Conservation (phyloP, 2,797 vertebrate genomes). For the Morus bassanus region DNA sequence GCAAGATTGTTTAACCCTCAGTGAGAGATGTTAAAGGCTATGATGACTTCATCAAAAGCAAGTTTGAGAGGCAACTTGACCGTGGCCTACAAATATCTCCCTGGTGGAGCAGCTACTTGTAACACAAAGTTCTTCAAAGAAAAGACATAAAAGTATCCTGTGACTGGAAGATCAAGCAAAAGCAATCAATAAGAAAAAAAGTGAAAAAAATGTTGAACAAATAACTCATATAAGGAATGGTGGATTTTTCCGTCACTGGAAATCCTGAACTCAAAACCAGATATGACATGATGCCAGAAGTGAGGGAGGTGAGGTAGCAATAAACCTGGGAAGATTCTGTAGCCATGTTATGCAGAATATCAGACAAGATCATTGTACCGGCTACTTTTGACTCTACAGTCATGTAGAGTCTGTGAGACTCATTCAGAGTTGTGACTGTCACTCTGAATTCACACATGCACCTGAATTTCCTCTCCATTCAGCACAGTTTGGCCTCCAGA, state of each 20-base stretch:
- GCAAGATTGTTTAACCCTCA: background rate
- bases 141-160: background rate
- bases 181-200: background rate
- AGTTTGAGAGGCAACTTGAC: background rate
- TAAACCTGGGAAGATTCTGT: background rate
- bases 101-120: background rate
- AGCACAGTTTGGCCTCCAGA: background rate
- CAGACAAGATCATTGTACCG: background rate
- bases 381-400: background rate
- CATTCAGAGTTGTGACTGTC: background rate
- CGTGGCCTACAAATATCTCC: background rate
- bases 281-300: background rate
- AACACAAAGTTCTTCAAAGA: background rate
- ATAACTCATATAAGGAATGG: background rate
- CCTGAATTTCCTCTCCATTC: background rate
- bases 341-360: background rate
- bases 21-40: background rate
- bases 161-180: background rate
- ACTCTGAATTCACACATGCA: background rate
- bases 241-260: background rate
- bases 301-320: background rate
- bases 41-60: background rate
- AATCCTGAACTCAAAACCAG: background rate
- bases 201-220: background rate
- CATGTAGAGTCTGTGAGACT: no score